Percentiles rank a stretch among this genome's conserved stretches.
phyloP scores from a whole-genome alignment of 2,113 vertebrate species.

The Halichoeres trimaculatus region DNA sequence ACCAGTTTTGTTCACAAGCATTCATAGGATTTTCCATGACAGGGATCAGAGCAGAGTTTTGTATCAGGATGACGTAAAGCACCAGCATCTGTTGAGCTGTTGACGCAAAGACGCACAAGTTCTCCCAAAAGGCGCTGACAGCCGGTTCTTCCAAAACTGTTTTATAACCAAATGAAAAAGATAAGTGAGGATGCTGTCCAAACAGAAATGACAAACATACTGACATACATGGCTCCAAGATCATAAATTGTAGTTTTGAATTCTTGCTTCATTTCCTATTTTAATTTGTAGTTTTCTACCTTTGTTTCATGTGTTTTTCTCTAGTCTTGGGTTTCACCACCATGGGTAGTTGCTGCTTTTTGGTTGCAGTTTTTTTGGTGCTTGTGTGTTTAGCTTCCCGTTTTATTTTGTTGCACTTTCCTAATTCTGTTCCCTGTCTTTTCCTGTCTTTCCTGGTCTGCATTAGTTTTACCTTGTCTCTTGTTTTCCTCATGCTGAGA shows the following conservation, averaged over 20 bases:
- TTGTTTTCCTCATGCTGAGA: too few relatives aligned
- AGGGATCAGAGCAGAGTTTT: constrained; percentile 14
- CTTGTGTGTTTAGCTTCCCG: too few relatives aligned
- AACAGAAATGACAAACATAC: constrained; percentile 8
- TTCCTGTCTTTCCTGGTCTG: too few relatives aligned
- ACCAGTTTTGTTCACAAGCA: not conserved
- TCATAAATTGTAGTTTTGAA: not conserved
- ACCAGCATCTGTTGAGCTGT: constrained; percentile 30
- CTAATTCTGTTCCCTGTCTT: too few relatives aligned
- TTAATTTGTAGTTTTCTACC: constrained; percentile 7
- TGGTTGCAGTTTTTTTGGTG: too few relatives aligned
- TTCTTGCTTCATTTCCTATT: constrained; percentile 1
- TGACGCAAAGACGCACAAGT: constrained; percentile 1
- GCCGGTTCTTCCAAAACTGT: constrained; percentile 5
- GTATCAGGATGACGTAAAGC: not conserved
- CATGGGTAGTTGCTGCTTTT: too few relatives aligned
- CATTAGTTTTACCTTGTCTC: too few relatives aligned
- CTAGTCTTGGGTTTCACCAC: too few relatives aligned
- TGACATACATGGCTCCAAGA: constrained; percentile 11
- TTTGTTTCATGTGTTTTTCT: too few relatives aligned
- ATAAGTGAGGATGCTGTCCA: constrained; percentile 41
- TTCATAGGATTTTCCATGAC: not conserved
- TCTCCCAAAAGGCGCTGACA: constrained; percentile 5
- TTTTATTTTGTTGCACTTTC: too few relatives aligned
- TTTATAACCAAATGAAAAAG: constrained; percentile 9